phyloP scores from a whole-genome alignment of 1,140 invertebrate species.

The Asbolus verrucosus region DNA sequence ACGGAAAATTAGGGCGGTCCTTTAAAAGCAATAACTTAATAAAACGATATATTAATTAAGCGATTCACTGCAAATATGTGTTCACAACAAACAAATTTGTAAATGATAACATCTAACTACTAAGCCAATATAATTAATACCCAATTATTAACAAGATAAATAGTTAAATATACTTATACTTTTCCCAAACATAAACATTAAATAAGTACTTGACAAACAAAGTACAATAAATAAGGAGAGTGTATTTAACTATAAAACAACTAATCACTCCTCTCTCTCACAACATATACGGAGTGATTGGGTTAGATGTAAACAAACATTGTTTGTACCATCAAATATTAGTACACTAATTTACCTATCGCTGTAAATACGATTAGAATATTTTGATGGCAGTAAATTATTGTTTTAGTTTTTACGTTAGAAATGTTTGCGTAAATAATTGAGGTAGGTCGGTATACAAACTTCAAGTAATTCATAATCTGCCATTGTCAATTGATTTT shows the following conservation, averaged over 20 bases:
- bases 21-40: conserved; percentile 35
- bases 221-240: conserved; percentile 52
- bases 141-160: conserved; percentile 51
- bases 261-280: conserved; percentile 42
- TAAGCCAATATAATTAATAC: conserved; percentile 50
- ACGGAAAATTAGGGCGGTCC: conserved; percentile 25
- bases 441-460: conserved; percentile 69
- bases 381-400: conserved; percentile 53
- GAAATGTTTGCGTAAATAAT: conserved; percentile 96
- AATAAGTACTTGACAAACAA: conserved; percentile 54
- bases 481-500: conserved; percentile 47
- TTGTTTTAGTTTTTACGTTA: conserved; percentile 75
- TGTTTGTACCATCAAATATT: conserved; percentile 59
- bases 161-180: conserved; percentile 51
- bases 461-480: conserved; percentile 45
- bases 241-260: conserved; percentile 45
- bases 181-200: conserved; percentile 55
- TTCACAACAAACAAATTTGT: conserved; percentile 49
- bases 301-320: conserved; percentile 57
- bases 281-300: conserved; percentile 57
- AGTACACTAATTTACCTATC: conserved; percentile 56
- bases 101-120: conserved; percentile 49
- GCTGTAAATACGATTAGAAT: conserved; percentile 54
- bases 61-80: conserved; percentile 40
- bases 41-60: conserved; percentile 37